phyloP scores from a whole-genome alignment of 1,140 invertebrate species.

The Brachystomella parvula region DNA sequence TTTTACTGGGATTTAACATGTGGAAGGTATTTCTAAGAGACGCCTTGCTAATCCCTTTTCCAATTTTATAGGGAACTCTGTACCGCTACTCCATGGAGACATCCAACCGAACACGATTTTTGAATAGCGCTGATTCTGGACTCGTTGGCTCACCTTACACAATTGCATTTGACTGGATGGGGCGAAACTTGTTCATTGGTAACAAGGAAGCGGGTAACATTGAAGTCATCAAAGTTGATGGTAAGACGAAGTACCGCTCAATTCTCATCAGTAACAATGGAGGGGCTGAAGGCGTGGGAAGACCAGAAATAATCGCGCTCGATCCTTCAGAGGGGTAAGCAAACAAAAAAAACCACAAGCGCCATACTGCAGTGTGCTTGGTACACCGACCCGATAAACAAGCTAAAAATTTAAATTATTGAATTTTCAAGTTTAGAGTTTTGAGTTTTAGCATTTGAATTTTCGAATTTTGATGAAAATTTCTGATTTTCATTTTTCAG shows the following conservation, averaged over 20 bases:
- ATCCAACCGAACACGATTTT: constrained; percentile 76
- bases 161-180: constrained; percentile 93
- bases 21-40: constrained; percentile 13
- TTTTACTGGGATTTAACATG: not conserved
- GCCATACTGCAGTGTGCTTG: no score
- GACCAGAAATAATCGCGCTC: constrained; percentile 76
- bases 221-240: constrained; percentile 80
- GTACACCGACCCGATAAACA: not conserved
- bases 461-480: constrained; percentile 25
- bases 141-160: constrained; percentile 83
- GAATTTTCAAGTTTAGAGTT: not conserved
- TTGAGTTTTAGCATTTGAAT: not conserved
- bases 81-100: constrained; percentile 74
- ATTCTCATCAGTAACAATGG: constrained; percentile 83
- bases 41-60: no score
- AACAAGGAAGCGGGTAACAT: constrained; percentile 86
- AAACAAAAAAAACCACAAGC: constrained; percentile 13
- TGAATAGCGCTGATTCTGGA: constrained; percentile 62
- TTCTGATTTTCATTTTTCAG: constrained; percentile 46
- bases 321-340: constrained; percentile 80
- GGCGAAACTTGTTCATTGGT: constrained; percentile 87
- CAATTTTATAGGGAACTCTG: constrained; percentile 67
- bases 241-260: constrained; percentile 73
- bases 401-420: not conserved
- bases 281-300: constrained; percentile 71